Percentiles rank a stretch among this genome's conserved stretches.
Evolutionary conservation across 2,888 invertebrate species (phyloP).

Genomic region (Drosophila neotestacea): DNA sequence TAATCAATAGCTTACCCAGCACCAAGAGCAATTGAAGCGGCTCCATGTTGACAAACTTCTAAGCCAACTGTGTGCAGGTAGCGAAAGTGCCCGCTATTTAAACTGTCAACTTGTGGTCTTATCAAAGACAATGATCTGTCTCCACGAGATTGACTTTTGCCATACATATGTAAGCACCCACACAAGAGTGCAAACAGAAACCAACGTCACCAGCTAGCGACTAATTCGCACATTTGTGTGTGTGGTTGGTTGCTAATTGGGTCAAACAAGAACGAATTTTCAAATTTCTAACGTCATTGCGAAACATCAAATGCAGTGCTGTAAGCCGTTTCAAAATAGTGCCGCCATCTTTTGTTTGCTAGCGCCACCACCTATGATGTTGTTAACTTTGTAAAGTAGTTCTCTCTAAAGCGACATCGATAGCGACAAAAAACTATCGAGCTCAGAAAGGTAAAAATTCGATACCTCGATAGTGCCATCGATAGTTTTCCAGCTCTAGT

Average conservation of each 20-base stretch:
- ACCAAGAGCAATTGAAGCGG: conserved; percentile 37
- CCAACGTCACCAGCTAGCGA: conserved; percentile 1
- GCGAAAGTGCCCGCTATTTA: conserved; percentile 65
- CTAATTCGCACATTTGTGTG: conserved; percentile 46
- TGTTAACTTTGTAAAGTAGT: no score
- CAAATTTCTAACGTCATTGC: conserved; percentile 5
- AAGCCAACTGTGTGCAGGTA: conserved; percentile 48
- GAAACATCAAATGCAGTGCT: no score
- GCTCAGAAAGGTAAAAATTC: no score
- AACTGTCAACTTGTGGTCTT: conserved; percentile 28
- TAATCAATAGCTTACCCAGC: conserved; percentile 38
- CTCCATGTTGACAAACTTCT: conserved; percentile 53
- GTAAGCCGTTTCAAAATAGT: no score
- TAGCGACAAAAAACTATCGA: no score
- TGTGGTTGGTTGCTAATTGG: conserved; percentile 33
- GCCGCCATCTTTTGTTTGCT: no score
- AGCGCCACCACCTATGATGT: no score
- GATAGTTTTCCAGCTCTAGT: neutral
- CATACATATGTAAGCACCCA: conserved; percentile 67
- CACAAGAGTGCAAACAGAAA: conserved; percentile 32
- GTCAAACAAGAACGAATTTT: conserved; percentile 42
- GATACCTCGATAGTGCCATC: no score
- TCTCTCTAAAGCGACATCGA: no score
- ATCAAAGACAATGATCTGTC: conserved; percentile 59
- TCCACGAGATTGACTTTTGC: conserved; percentile 38